phyloP scores from a whole-genome alignment of 2,113 vertebrate genomes.

The Ceuthmochares aereus region DNA sequence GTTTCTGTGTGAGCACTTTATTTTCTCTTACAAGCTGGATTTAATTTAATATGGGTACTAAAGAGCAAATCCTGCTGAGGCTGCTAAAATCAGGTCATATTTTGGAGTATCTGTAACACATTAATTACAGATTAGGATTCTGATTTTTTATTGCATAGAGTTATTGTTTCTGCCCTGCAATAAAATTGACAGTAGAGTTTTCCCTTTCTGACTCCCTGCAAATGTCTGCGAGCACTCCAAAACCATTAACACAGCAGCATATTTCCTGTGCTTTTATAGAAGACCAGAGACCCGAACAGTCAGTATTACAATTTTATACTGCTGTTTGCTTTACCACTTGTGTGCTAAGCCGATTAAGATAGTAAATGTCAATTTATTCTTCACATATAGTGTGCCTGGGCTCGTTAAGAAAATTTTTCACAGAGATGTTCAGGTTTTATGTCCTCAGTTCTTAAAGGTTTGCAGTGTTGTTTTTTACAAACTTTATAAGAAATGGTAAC shows the following conservation, averaged over 20 bases:
- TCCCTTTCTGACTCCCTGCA: background rate
- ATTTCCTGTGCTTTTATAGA: constrained; percentile 50
- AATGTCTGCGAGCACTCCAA: constrained; percentile 30
- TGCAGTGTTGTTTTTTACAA: background rate
- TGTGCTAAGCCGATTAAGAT: background rate
- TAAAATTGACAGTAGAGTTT: constrained; percentile 40
- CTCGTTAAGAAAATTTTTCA: background rate
- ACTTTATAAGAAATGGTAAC: background rate
- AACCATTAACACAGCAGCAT: background rate
- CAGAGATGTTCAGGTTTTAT: constrained; percentile 2
- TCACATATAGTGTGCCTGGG: background rate
- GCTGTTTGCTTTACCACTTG: constrained; percentile 44
- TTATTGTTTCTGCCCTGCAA: constrained; percentile 3
- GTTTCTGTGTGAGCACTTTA: background rate
- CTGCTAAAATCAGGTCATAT: background rate
- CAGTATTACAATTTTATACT: constrained; percentile 35
- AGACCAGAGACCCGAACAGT: constrained; percentile 27
- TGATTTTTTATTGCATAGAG: background rate
- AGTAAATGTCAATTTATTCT: constrained; percentile 53
- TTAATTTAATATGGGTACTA: background rate
- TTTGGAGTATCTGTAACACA: background rate
- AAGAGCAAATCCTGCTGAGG: background rate
- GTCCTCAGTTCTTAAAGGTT: background rate
- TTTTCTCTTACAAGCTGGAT: background rate
- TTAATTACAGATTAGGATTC: constrained; percentile 29